A percentile compares a stretch with the other conserved stretches of the same genome.
Evolutionary conservation across 2,888 invertebrate genomes (phyloP).

Genomic region (Tigriopus californicus): DNA sequence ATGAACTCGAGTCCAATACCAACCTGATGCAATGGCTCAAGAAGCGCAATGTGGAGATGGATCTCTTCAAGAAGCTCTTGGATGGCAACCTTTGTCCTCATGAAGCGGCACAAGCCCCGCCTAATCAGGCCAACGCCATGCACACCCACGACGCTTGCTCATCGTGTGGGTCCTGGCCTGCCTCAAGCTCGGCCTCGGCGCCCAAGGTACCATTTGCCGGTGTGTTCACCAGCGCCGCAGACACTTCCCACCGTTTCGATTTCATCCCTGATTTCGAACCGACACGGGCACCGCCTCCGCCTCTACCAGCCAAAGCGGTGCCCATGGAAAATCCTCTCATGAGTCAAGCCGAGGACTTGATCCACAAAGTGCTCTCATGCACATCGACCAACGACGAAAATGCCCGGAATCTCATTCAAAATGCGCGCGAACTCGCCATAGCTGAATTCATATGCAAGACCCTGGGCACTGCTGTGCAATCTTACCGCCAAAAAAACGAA

Average conservation of each 20-base stretch:
- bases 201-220: not conserved
- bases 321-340: not conserved
- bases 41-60: not conserved
- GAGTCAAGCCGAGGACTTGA: not conserved
- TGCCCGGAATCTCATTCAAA: not conserved
- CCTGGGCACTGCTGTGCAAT: not conserved
- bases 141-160: too few species aligned
- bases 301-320: not conserved
- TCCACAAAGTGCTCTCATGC: not conserved
- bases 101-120: not conserved
- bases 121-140: not conserved
- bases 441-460: not conserved
- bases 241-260: not conserved
- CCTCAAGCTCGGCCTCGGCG: not conserved
- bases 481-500: not conserved
- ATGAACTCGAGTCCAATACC: not conserved
- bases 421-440: not conserved
- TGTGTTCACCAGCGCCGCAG: not conserved
- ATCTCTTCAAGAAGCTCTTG: not conserved
- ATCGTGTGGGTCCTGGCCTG: too few species aligned
- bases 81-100: not conserved
- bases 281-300: not conserved
- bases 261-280: not conserved
- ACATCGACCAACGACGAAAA: not conserved
- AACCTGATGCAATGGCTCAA: not conserved